Evolutionary conservation across 2,797 vertebrate genomes (phyloP), one percentile per base, ranked within the genome.

Genomic region (Uromys caudimaculatus): DNA sequence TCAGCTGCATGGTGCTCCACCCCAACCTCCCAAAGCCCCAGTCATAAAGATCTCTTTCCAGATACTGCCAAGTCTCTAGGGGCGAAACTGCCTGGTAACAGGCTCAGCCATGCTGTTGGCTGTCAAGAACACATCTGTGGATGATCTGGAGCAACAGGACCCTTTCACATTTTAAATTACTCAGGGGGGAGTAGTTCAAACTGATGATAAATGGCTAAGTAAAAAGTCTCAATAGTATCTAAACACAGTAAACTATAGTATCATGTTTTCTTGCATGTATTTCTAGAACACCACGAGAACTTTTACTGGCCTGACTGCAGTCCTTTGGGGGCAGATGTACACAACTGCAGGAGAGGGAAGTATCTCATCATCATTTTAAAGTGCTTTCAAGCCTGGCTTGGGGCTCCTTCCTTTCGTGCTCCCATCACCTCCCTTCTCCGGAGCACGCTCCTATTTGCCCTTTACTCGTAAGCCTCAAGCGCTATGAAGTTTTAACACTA

Each of bases 191-290:
- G 0, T 78, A 92, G 67, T 87, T 75, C 79, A 91, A 90, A n/a
- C 17, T 81, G 41, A 93, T 56, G 64, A 54, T 38, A 87, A 60
- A 60, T 54, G 71, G 35, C 81, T 89, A 82, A 91, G 23, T 67
- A 90, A 86, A 91, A 93, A 86, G 35, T 71, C 82, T 58, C 87
- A 77, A 88, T 58, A 10, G 21, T 69, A 92, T 78, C 64, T 84
- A 84, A 62, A 76, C 27, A 67, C 78, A 94, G 60, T 64, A 85
- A 84, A 81, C 60, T n/a, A 86, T 2, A 56, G 29, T 64, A 56
- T 76, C 32, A n/a, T 62, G 67, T 47, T 77, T 62, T 92, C 91
- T 86, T 92, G 23, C 17, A 83, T 77, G 6, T 24, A 84, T 50
- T 4, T 56, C 50, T 86, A 5, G 83, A 91, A 79, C 54, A 76